Evolutionary conservation across 2,797 vertebrate genomes (phyloP).

Genomic region (Gymnodraco acuticeps): DNA sequence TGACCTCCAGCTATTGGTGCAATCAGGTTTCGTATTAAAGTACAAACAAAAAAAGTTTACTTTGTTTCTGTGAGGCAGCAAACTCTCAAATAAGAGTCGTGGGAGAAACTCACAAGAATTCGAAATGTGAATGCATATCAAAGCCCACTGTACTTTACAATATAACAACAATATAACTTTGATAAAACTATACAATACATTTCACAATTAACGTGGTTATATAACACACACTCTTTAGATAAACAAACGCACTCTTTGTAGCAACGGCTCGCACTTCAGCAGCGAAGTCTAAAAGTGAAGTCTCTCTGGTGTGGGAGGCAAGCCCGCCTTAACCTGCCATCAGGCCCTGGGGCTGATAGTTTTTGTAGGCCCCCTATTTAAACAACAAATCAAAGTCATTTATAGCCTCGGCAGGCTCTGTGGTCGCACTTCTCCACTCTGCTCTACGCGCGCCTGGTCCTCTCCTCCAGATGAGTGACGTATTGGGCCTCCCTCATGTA

Average conservation of each 20-base stretch:
- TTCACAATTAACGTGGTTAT: no score
- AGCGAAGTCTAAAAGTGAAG: background rate
- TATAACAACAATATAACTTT: slow-evolving; percentile 7
- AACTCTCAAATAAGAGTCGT: background rate
- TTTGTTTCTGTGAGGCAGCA: background rate
- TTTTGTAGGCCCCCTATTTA: no score
- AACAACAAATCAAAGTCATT: no score
- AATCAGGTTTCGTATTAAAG: background rate
- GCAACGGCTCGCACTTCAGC: no score
- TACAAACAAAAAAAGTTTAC: background rate
- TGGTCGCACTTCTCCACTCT: no score
- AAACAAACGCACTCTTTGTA: background rate
- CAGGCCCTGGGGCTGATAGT: no score
- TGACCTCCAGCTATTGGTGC: background rate
- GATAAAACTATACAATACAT: slow-evolving; percentile 14
- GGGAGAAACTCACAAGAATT: slow-evolving; percentile 15
- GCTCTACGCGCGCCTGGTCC: no score
- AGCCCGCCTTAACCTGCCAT: no score
- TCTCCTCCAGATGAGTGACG: no score
- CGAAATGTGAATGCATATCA: slow-evolving; percentile 1
- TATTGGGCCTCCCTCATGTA: no score
- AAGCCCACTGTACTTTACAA: slow-evolving; percentile 1
- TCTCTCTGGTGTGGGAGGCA: background rate
- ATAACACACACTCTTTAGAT: no score
- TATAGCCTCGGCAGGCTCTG: no score